phyloP scores from a whole-genome alignment of 2,888 invertebrate species.

The Eilema caniola region DNA sequence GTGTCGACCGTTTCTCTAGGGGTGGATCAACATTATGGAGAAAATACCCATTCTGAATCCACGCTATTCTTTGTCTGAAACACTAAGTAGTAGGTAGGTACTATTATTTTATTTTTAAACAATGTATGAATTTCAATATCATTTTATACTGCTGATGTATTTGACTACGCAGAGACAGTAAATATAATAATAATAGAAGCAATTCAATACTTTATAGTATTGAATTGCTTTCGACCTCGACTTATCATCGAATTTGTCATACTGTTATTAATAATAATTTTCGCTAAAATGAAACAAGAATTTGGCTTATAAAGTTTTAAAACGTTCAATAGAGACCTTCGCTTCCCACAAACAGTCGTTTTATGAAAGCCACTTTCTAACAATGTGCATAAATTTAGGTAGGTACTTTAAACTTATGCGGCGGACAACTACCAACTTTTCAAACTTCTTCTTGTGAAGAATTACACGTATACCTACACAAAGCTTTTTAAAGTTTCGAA shows the following conservation, averaged over 20 bases:
- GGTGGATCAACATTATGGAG: neutral
- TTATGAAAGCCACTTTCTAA: conserved; percentile 46
- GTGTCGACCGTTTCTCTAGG: too few species aligned
- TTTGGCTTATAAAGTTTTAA: conserved; percentile 26
- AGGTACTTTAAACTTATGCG: conserved; percentile 50
- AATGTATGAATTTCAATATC: too few species aligned
- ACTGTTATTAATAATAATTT: conserved; percentile 24
- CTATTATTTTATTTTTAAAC: too few species aligned
- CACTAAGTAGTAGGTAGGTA: too few species aligned
- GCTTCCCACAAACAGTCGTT: conserved; percentile 36
- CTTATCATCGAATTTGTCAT: neutral
- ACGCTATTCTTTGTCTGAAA: too few species aligned
- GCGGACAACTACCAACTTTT: conserved; percentile 34
- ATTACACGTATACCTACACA: conserved; percentile 39
- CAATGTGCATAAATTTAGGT: conserved; percentile 56
- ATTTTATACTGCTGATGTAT: too few species aligned
- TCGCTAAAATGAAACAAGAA: conserved; percentile 23
- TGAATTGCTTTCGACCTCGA: neutral
- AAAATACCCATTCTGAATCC: neutral
- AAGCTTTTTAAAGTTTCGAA: conserved; percentile 49
- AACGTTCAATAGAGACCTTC: conserved; percentile 27
- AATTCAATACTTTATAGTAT: too few species aligned
- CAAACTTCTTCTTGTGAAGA: conserved; percentile 38
- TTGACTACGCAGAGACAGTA: too few species aligned
- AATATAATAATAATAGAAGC: too few species aligned